phyloP scores from a whole-genome alignment of 2,888 invertebrate species.

The Danaus chrysippus region DNA sequence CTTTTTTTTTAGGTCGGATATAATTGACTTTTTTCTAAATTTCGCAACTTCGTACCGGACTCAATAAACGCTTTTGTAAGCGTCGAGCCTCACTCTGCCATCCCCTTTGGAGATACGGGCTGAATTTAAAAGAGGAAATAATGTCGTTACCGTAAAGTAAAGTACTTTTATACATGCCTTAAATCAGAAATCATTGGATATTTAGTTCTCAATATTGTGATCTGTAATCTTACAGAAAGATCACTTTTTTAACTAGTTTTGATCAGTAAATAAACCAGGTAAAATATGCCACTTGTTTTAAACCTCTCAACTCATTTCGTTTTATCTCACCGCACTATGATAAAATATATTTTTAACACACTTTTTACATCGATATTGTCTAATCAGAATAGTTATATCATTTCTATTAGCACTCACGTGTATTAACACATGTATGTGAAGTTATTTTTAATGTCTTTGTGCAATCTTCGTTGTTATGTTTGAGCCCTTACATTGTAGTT shows the following conservation, averaged over 20 bases:
- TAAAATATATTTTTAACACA: constrained; percentile 1
- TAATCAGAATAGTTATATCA: not conserved
- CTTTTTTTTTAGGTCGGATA: constrained; percentile 35
- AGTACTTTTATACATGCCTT: not conserved
- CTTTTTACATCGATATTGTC: not conserved
- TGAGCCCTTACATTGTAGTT: too few relatives aligned
- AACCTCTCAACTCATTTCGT: constrained; percentile 30
- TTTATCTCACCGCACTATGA: not conserved
- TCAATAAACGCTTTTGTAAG: constrained; percentile 63
- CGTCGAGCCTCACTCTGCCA: constrained; percentile 56
- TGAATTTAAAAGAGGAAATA: constrained; percentile 56
- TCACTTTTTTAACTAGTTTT: constrained; percentile 48
- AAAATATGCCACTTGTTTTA: constrained; percentile 47
- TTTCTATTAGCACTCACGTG: not conserved
- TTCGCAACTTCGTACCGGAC: constrained; percentile 52
- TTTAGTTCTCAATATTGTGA: constrained; percentile 53
- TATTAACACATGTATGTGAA: not conserved
- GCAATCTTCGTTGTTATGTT: not conserved
- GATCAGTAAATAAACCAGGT: constrained; percentile 43
- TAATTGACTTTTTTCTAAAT: constrained; percentile 25
- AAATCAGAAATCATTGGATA: constrained; percentile 31
- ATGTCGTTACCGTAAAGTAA: constrained; percentile 45
- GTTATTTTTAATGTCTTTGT: too few relatives aligned
- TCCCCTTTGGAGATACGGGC: constrained; percentile 47
- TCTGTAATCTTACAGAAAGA: constrained; percentile 45